These are phyloP conservation scores for Lithodes maja DNA, from an alignment of 2,888 invertebrate genomes.

Conservation along the genomic window DNA sequence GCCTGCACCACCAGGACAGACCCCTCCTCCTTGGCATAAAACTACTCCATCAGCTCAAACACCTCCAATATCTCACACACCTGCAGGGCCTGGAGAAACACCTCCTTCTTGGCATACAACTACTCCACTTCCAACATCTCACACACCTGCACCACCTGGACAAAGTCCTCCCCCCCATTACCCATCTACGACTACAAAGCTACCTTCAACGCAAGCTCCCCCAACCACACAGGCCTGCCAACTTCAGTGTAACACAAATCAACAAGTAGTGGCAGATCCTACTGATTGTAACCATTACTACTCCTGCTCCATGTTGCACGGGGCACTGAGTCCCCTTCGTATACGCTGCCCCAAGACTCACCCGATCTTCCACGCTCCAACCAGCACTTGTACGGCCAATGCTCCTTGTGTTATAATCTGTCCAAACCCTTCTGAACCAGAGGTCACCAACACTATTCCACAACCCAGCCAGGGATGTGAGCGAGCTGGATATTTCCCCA, in stretches of 20 bases:
- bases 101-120: background rate
- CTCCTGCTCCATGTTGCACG: conserved; percentile 4
- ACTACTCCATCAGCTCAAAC: background rate
- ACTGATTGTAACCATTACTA: conserved; percentile 41
- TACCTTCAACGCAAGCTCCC: no score
- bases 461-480: background rate
- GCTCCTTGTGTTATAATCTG: conserved; percentile 26
- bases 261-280: conserved; percentile 29
- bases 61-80: conserved; percentile 12
- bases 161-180: background rate
- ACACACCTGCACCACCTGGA: background rate
- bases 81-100: conserved; percentile 6
- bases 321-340: conserved; percentile 1
- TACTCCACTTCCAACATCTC: background rate
- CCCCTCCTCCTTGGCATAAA: background rate
- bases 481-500: conserved; percentile 41
- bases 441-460: background rate
- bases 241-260: background rate
- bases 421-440: background rate
- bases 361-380: conserved; percentile 31
- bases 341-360: conserved; percentile 21
- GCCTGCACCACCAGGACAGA: background rate
- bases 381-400: background rate
- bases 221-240: background rate
- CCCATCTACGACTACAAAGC: background rate